Conservation (phyloP, 2,113 vertebrate genomes). For the Vulpes vulpes region DNA sequence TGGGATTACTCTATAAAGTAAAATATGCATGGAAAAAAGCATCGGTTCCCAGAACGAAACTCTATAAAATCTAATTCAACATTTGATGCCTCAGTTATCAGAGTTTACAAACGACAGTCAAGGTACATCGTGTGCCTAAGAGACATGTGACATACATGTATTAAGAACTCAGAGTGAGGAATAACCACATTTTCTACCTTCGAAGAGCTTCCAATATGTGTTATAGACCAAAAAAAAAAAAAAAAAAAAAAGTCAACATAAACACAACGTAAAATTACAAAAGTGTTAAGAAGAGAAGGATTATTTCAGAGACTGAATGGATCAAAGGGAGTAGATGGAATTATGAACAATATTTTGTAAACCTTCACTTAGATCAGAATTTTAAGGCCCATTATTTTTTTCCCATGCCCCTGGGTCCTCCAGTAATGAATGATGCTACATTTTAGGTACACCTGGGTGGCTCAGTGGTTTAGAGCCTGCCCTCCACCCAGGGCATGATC, state of each 20-base stretch:
- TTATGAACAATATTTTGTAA: not conserved
- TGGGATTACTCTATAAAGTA: not conserved
- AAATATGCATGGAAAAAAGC: not conserved
- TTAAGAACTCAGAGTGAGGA: not conserved
- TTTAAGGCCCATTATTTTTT: not conserved
- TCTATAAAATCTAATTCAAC: not conserved
- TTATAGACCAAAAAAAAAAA: not conserved
- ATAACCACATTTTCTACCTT: not conserved
- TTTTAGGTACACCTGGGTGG: too few relatives aligned
- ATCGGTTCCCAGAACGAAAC: not conserved
- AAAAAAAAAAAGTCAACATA: not conserved
- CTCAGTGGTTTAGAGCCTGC: too few relatives aligned
- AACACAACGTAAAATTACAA: not conserved
- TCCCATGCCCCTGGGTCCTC: not conserved
- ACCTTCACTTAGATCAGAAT: not conserved
- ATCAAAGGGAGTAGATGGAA: not conserved
- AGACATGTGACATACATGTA: not conserved
- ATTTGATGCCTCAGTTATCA: not conserved
- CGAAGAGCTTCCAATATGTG: not conserved
- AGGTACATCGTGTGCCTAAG: not conserved
- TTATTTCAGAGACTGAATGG: not conserved
- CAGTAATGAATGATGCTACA: too few relatives aligned
- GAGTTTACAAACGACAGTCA: not conserved
- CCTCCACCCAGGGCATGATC: too few relatives aligned
- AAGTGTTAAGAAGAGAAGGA: not conserved